These are phyloP conservation scores for Eubasilissa splendida DNA, from an alignment of 2,888 invertebrate species.

Conservation along the genomic window DNA sequence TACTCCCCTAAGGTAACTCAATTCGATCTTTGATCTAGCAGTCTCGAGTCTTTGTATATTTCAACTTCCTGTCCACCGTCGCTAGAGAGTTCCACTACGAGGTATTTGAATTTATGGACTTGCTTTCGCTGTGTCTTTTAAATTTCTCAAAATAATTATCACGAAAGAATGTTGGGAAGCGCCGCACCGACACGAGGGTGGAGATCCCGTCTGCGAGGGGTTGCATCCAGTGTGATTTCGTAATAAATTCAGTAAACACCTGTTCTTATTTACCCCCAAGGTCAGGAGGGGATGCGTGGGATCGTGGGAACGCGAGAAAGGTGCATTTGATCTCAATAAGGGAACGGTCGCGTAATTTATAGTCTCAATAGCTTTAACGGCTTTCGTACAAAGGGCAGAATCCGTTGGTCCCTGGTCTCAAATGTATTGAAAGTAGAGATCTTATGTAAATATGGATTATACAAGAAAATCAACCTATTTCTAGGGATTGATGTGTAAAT, in stretches of 20 bases:
- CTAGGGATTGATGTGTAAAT: too few relatives aligned
- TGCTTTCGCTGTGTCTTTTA: background rate
- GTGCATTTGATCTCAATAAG: conserved; percentile 36
- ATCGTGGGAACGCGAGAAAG: conserved; percentile 46
- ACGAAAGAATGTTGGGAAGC: background rate
- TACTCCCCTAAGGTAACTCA: too few relatives aligned
- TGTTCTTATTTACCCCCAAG: conserved; percentile 55
- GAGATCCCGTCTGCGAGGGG: conserved; percentile 25
- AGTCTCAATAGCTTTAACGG: conserved; percentile 52
- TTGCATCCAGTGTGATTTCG: conserved; percentile 52
- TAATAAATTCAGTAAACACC: conserved; percentile 52
- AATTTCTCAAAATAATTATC: background rate
- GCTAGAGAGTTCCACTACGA: too few relatives aligned
- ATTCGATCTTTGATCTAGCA: too few relatives aligned
- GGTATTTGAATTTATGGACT: too few relatives aligned
- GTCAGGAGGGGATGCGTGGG: conserved; percentile 53
- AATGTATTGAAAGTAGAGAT: conserved; percentile 17
- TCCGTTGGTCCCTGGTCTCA: conserved; percentile 37
- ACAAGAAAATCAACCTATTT: background rate
- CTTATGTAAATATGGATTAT: conserved; percentile 23
- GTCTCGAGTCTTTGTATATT: too few relatives aligned
- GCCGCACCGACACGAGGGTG: background rate
- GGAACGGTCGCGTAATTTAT: conserved; percentile 51
- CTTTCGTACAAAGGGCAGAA: conserved; percentile 34
- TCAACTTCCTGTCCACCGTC: too few relatives aligned